These are phyloP conservation scores for Bombyx mandarina DNA, from an alignment of 1,140 invertebrate genomes.

Conservation along the genomic window DNA sequence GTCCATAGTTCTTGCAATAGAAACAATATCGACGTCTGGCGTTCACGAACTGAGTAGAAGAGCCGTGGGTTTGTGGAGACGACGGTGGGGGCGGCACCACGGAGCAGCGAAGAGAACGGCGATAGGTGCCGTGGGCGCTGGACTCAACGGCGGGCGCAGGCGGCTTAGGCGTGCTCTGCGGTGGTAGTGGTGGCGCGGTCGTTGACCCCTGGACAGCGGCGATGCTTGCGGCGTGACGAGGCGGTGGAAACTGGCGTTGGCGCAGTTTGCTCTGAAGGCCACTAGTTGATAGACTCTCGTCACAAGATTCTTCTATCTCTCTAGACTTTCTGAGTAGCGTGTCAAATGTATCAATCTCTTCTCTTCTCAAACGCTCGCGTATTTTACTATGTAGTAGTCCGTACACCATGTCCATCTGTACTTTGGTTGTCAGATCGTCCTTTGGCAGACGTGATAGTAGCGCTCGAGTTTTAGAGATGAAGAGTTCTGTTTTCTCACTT, in stretches of 20 bases:
- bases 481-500: slow-evolving; percentile 12
- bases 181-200: too few species aligned
- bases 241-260: too few species aligned
- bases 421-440: slow-evolving; percentile 12
- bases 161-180: neutral
- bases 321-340: neutral
- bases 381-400: slow-evolving; percentile 2
- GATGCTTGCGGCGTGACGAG: too few species aligned
- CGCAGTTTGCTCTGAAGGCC: too few species aligned
- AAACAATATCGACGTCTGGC: neutral
- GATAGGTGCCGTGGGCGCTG: neutral
- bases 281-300: too few species aligned
- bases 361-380: neutral
- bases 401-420: slow-evolving; percentile 14
- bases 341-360: neutral
- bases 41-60: too few species aligned
- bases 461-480: slow-evolving; percentile 8
- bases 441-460: slow-evolving; percentile 9
- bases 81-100: slow-evolving; percentile 1
- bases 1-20: slow-evolving; percentile 11
- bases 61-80: neutral
- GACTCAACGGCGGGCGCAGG: neutral
- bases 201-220: too few species aligned
- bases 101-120: neutral
- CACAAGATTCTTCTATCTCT: slow-evolving; percentile 3